Evolutionary conservation across 2,113 vertebrate species (phyloP).

Genomic region (Hassar affinis): DNA sequence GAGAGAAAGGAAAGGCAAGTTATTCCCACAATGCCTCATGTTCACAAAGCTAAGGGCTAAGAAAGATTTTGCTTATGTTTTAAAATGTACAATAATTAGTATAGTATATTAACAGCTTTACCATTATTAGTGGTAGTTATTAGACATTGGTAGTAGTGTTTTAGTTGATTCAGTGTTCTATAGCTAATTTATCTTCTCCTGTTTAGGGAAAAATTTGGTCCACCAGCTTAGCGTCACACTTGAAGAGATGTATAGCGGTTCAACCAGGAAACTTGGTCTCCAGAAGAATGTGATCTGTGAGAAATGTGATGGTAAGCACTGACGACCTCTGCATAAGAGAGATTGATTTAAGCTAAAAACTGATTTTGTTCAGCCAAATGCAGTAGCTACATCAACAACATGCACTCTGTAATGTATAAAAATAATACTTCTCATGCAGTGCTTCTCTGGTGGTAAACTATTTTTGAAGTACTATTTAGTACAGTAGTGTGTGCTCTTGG

Average conservation of each 20-base stretch:
- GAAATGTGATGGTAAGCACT: slow-evolving; percentile 87
- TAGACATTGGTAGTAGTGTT: neutral
- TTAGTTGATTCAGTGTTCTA: neutral
- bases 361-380: neutral
- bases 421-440: neutral
- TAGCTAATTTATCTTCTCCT: neutral
- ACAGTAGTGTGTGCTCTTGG: neutral
- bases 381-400: neutral
- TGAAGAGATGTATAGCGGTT: slow-evolving; percentile 90
- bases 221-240: slow-evolving; percentile 89
- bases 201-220: slow-evolving; percentile 89
- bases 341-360: neutral
- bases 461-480: neutral
- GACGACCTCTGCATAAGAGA: neutral
- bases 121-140: neutral
- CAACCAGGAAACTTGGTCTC: slow-evolving; percentile 90
- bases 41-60: neutral
- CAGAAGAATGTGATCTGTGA: slow-evolving; percentile 95
- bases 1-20: slow-evolving; percentile 88
- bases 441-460: neutral
- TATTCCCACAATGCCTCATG: neutral
- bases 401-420: neutral
- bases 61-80: neutral
- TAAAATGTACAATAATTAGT: neutral
- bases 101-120: neutral